Evolutionary conservation across 2,797 vertebrate genomes (phyloP), one percentile per base, ranked within the genome.

Genomic region (Pempheris klunzingeri): DNA sequence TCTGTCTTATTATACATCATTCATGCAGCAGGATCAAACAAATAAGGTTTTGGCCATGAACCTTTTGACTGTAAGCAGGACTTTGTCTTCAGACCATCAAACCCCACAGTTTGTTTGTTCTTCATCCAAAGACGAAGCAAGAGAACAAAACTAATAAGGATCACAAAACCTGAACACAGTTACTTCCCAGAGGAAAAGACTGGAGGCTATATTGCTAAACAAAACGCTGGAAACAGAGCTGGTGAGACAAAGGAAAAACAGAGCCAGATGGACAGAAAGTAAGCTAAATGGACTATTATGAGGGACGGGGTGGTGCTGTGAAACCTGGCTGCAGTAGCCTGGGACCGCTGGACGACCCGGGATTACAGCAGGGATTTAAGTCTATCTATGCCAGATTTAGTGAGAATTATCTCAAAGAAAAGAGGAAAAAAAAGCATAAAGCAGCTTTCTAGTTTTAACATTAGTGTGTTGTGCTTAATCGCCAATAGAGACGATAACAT

Each of bases 351-450:
- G 61, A 63, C 1, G 30, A 26, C 22, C 54, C 28, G 1, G 62
- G 89, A 86, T 89, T 84, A 86, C 46, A 43, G 34, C 47, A 1
- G 69, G 80, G 78, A 87, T 81, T 86, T 76, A 53, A 11, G 3
- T 74, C 71, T 20, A 76, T 20, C 61, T 55, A 49, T 47, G 36
- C 1, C 80, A 79, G 80, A 78, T 87, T 81, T 77, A 81, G 36
- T 9, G 26, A 66, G 74, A 80, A 87, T 90, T 69, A 89, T 82
- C 62, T 61, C 39, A 66, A 78, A 76, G 32, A 66, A 76, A 77
- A 64, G 11, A 28, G 36, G 26, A 36, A 44, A 49, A 39, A 76
- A 74, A 72, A 32, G 30, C 63, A 79, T 57, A 60, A 78, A 81
- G 69, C 78, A 81, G 85, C 76, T 88, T 82, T 70, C 36, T 57